Conservation (phyloP, 2,113 vertebrate species). For the Silurus asotus region DNA sequence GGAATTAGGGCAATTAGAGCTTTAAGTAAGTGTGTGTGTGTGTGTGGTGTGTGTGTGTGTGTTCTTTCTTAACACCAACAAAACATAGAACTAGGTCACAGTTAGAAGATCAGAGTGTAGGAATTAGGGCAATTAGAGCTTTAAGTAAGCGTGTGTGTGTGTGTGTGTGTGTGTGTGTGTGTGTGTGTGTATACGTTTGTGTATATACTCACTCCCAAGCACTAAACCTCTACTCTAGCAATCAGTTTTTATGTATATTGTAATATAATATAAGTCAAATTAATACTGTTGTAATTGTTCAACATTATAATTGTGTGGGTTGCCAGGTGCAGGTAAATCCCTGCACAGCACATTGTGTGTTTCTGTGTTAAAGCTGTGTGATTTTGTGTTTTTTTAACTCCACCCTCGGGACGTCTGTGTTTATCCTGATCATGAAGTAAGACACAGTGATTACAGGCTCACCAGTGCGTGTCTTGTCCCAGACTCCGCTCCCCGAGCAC, state of each 20-base stretch:
- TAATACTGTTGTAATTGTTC: neutral
- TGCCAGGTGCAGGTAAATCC: neutral
- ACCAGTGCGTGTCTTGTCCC: neutral
- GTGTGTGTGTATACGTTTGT: too few species aligned
- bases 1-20: constrained; percentile 11
- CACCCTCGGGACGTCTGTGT: neutral
- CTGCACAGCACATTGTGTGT: neutral
- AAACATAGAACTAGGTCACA: constrained; percentile 5
- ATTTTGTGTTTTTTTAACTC: neutral
- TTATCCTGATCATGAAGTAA: constrained; percentile 9
- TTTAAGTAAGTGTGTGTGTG: constrained; percentile 3
- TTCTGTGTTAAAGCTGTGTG: neutral
- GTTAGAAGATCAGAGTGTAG: constrained; percentile 18
- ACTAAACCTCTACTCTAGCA: neutral
- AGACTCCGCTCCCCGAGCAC: neutral
- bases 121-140: constrained; percentile 9
- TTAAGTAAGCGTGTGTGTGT: constrained; percentile 5
- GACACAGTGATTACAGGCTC: constrained; percentile 15
- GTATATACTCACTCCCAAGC: neutral
- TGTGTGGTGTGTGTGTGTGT: neutral
- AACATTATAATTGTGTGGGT: neutral
- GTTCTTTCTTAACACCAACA: neutral
- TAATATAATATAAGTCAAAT: too few species aligned
- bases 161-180: neutral
- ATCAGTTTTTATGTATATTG: neutral